A percentile compares a stretch with the other conserved stretches of the same genome.
Evolutionary conservation across 2,888 invertebrate genomes (phyloP).

Genomic region (Rotaria macrura): DNA sequence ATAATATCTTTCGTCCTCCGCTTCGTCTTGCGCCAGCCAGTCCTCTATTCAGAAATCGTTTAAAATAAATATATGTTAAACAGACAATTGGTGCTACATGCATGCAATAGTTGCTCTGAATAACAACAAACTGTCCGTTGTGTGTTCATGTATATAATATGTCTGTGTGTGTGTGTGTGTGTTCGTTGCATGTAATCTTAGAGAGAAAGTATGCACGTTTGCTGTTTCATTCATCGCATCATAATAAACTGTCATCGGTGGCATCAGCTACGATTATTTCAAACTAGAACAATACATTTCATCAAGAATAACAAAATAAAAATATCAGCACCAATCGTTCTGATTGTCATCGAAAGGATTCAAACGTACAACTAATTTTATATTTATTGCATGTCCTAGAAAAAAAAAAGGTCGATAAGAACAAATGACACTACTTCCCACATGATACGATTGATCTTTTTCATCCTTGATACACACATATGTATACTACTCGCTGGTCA

Average conservation of each 20-base stretch:
- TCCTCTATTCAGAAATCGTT: background rate
- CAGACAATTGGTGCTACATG: background rate
- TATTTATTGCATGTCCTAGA: background rate
- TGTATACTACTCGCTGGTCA: background rate
- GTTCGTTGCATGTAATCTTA: background rate
- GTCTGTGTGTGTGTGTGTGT: no score
- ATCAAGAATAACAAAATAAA: background rate
- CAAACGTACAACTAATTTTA: background rate
- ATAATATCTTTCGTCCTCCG: background rate
- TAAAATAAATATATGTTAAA: background rate
- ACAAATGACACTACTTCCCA: constrained; percentile 6
- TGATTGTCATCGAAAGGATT: background rate
- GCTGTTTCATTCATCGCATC: background rate
- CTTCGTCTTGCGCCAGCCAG: background rate
- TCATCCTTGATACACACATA: background rate
- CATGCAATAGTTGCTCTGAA: background rate
- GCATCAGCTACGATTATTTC: background rate
- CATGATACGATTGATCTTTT: background rate
- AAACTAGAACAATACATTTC: background rate
- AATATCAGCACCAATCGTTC: background rate
- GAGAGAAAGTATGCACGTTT: background rate
- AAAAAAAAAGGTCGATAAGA: constrained; percentile 6
- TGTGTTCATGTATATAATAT: background rate
- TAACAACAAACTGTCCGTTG: background rate
- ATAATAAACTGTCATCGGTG: background rate